Percentiles rank a stretch among this genome's conserved stretches.
phyloP scores from a whole-genome alignment of 2,888 invertebrate species.

The Nymphalis c-album region DNA sequence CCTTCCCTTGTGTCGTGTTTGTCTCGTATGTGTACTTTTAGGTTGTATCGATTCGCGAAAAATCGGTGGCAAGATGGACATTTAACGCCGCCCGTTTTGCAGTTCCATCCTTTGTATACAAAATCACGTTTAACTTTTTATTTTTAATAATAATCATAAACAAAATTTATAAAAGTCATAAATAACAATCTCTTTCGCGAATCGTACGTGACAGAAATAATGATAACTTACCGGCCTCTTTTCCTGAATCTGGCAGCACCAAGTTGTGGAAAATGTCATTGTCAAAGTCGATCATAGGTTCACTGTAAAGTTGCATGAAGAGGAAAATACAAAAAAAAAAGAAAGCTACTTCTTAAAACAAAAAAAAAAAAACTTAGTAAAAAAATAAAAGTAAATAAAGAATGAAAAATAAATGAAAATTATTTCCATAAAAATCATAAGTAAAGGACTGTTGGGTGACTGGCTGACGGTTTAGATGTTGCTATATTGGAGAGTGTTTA shows the following conservation, averaged over 20 bases:
- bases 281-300: conserved; percentile 76
- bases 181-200: conserved; percentile 27
- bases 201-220: conserved; percentile 20
- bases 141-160: neutral
- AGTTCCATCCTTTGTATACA: conserved; percentile 64
- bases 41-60: conserved; percentile 85
- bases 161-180: neutral
- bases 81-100: conserved; percentile 80
- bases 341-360: conserved; percentile 29
- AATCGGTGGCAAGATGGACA: conserved; percentile 83
- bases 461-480: neutral
- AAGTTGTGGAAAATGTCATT: conserved; percentile 72
- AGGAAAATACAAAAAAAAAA: conserved; percentile 43
- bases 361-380: conserved; percentile 1
- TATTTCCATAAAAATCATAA: neutral
- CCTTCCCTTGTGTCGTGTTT: conserved; percentile 86
- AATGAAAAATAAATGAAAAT: neutral
- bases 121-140: conserved; percentile 25
- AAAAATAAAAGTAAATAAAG: conserved; percentile 10
- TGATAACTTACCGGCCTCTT: conserved; percentile 64
- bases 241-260: conserved; percentile 69
- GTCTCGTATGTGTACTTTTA: conserved; percentile 87
- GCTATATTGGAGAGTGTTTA: neutral
- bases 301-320: conserved; percentile 57
- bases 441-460: neutral